A percentile compares a stretch with the other conserved stretches of the same genome.
Conservation (phyloP, 2,888 invertebrate genomes). For the Perizoma affinitatum region DNA sequence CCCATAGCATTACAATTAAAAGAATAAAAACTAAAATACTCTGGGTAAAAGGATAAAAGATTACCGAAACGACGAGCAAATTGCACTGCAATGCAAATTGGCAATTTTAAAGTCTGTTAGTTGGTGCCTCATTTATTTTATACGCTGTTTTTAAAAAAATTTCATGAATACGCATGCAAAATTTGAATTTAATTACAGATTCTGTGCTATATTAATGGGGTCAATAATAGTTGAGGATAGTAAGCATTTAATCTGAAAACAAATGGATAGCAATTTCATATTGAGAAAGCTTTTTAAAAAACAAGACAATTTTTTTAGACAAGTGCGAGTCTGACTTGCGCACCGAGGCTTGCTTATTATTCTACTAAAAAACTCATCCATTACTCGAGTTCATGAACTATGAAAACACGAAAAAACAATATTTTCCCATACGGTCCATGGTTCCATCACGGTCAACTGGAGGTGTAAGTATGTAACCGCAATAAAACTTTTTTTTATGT, state of each 20-base stretch:
- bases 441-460: too few relatives aligned
- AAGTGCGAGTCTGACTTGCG: too few relatives aligned
- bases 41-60: constrained; percentile 20
- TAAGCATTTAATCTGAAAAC: constrained; percentile 3
- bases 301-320: too few relatives aligned
- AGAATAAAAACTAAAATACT: constrained; percentile 8
- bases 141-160: constrained; percentile 28
- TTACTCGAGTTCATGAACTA: too few relatives aligned
- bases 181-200: constrained; percentile 2
- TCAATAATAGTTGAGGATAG: constrained; percentile 4
- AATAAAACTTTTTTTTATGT: too few relatives aligned
- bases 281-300: background rate
- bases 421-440: too few relatives aligned
- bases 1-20: constrained; percentile 11
- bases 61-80: constrained; percentile 32
- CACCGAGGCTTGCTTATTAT: too few relatives aligned
- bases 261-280: background rate
- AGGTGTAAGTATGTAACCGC: too few relatives aligned
- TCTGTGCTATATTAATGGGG: constrained; percentile 1
- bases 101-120: constrained; percentile 33
- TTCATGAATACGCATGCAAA: constrained; percentile 22
- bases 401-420: too few relatives aligned
- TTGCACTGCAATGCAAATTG: constrained; percentile 39
- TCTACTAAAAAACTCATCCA: too few relatives aligned
- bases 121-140: constrained; percentile 34